These are phyloP conservation scores for Caenorhabditis tropicalis DNA, from an alignment of 1,140 invertebrate species.

Conservation along the genomic window DNA sequence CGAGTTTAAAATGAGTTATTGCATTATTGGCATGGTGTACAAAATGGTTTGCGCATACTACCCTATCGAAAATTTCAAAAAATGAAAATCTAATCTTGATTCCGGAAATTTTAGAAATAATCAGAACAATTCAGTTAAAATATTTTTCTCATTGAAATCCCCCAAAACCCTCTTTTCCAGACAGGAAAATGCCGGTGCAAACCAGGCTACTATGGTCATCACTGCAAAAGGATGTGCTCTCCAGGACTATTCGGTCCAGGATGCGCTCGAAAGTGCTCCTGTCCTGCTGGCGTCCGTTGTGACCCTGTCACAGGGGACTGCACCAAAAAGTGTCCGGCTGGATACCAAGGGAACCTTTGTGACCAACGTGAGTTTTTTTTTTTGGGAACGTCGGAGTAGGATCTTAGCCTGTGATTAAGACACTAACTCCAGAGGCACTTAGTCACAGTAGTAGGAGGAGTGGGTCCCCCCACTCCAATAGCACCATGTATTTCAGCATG, in stretches of 20 bases:
- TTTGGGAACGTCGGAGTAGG: background rate
- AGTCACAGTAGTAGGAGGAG: too few relatives aligned
- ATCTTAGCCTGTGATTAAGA: conserved; percentile 34
- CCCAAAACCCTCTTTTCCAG: conserved; percentile 45
- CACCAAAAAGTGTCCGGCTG: conserved; percentile 56
- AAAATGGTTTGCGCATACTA: too few relatives aligned
- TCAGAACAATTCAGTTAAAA: too few relatives aligned
- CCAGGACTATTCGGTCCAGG: conserved; percentile 76
- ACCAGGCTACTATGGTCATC: conserved; percentile 75
- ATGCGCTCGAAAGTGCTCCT: conserved; percentile 85
- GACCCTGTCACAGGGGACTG: conserved; percentile 69
- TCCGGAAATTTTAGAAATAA: too few relatives aligned
- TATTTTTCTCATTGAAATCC: background rate
- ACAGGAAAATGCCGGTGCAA: conserved; percentile 85
- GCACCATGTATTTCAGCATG: conserved; percentile 60
- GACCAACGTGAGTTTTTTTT: conserved; percentile 48
- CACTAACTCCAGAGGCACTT: background rate
- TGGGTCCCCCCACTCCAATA: too few relatives aligned
- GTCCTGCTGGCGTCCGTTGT: conserved; percentile 76
- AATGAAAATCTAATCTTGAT: too few relatives aligned
- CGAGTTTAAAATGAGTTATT: too few relatives aligned
- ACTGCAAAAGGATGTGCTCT: conserved; percentile 61
- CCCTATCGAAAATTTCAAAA: too few relatives aligned
- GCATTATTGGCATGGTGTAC: too few relatives aligned
- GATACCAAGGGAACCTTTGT: conserved; percentile 57